Conservation (phyloP, 2,797 vertebrate species). For the Meda fulgida region DNA sequence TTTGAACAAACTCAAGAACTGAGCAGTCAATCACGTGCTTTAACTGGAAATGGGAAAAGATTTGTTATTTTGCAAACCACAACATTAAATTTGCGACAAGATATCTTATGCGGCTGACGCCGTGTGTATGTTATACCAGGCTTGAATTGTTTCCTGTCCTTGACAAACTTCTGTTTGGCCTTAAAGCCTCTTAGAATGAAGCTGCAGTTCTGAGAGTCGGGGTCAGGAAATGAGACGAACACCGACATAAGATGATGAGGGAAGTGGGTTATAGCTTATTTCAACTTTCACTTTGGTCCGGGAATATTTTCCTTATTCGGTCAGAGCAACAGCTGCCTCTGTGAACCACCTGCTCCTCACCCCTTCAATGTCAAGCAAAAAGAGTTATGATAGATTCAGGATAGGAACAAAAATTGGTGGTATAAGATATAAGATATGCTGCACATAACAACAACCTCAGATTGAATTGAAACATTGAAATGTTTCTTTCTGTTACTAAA, state of each 20-base stretch:
- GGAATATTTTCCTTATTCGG: constrained; percentile 69
- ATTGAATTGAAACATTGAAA: not conserved
- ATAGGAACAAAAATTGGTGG: not conserved
- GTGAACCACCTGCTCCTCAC: constrained; percentile 70
- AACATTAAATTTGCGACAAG: constrained; percentile 51
- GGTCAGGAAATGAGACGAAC: constrained; percentile 81
- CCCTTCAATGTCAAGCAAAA: constrained; percentile 70
- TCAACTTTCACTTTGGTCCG: constrained; percentile 74
- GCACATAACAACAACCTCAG: not conserved
- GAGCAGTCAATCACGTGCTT: constrained; percentile 67
- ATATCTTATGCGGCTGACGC: constrained; percentile 24
- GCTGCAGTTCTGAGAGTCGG: constrained; percentile 67
- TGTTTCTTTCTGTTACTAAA: not conserved
- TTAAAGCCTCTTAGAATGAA: constrained; percentile 61
- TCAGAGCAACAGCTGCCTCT: constrained; percentile 69
- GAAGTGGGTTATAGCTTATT: constrained; percentile 76
- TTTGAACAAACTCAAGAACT: constrained; percentile 48
- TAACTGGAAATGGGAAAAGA: constrained; percentile 54
- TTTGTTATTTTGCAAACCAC: constrained; percentile 58
- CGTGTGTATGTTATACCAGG: constrained; percentile 30
- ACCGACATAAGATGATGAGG: constrained; percentile 66
- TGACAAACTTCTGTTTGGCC: constrained; percentile 57
- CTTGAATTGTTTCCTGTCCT: constrained; percentile 57
- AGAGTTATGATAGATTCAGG: constrained; percentile 25
- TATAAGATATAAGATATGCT: not conserved